These are phyloP conservation scores for Eretmochelys imbricata DNA, from an alignment of 2,113 vertebrate species.

Conservation along the genomic window DNA sequence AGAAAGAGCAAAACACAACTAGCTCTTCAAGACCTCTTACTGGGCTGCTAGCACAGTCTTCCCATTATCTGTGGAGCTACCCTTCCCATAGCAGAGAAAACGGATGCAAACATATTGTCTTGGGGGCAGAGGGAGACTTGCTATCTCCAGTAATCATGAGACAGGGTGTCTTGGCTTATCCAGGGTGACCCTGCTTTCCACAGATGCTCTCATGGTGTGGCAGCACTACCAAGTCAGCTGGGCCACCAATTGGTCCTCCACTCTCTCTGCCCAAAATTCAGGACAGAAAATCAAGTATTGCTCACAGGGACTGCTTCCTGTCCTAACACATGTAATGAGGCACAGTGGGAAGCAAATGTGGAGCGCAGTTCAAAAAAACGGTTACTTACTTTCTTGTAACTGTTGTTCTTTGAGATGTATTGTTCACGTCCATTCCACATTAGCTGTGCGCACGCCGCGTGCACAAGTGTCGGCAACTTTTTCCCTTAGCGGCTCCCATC, in stretches of 20 bases:
- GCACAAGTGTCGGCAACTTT: too few relatives aligned
- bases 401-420: too few relatives aligned
- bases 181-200: neutral
- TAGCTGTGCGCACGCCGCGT: too few relatives aligned
- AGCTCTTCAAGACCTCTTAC: neutral
- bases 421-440: too few relatives aligned
- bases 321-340: neutral
- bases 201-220: neutral
- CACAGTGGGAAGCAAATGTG: neutral
- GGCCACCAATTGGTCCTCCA: neutral
- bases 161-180: neutral
- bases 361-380: neutral
- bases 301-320: neutral
- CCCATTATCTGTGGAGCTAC: neutral
- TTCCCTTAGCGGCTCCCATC: too few relatives aligned
- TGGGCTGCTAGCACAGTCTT: neutral
- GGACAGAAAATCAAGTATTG: neutral
- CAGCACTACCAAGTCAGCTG: neutral
- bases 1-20: rapidly evolving
- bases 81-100: neutral
- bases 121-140: neutral
- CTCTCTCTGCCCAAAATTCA: neutral
- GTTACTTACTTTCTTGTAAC: too few relatives aligned
- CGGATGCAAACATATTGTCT: neutral
- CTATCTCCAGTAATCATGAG: neutral